Evolutionary conservation across 2,797 vertebrate species (phyloP).

Genomic region (Scarus forsteni): DNA sequence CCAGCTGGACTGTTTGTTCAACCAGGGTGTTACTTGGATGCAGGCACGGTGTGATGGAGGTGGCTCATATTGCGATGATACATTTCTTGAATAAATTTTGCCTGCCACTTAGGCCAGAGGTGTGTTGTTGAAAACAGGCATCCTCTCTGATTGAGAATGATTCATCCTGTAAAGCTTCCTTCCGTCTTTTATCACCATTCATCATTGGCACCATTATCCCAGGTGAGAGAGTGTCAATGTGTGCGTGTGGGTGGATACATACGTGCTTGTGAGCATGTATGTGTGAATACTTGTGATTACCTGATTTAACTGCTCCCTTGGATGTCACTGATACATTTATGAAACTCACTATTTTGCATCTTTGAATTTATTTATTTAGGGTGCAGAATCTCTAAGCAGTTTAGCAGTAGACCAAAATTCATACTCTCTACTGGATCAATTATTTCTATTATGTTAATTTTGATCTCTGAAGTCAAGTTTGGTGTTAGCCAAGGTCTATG

Average conservation of each 20-base stretch:
- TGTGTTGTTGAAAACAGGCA: conserved; percentile 36
- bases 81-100: conserved; percentile 28
- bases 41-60: conserved; percentile 68
- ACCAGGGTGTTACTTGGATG: conserved; percentile 69
- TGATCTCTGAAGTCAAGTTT: no score
- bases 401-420: no score
- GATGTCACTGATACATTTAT: conserved; percentile 14
- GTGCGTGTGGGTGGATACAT: conserved; percentile 15
- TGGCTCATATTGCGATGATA: conserved; percentile 56
- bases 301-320: conserved; percentile 10
- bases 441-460: no score
- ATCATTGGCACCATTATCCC: conserved; percentile 51
- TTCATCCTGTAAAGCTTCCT: conserved; percentile 59
- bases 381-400: no score
- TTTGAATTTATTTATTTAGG: conserved; percentile 34
- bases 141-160: conserved; percentile 54
- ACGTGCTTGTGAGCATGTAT: not conserved
- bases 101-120: conserved; percentile 47
- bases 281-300: conserved; percentile 15
- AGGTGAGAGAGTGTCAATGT: not conserved
- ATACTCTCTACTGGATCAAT: no score
- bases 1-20: conserved; percentile 75
- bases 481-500: no score
- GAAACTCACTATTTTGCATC: conserved; percentile 27
- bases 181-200: conserved; percentile 49